Percentiles rank a stretch among this genome's conserved stretches.
Evolutionary conservation across 2,888 invertebrate genomes (phyloP).

Genomic region (Allacma fusca): DNA sequence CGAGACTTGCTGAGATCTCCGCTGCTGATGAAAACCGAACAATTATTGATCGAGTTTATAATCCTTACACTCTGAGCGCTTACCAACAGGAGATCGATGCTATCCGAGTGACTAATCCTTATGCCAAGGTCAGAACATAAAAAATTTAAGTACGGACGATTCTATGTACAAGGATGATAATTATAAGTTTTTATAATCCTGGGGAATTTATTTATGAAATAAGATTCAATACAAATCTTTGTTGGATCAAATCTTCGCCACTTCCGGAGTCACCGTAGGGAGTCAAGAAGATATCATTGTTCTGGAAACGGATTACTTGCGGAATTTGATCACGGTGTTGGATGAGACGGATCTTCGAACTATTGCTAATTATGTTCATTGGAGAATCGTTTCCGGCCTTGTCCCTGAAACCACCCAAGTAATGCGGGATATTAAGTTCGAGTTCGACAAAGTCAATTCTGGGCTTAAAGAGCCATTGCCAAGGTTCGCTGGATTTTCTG

Average conservation of each 20-base stretch:
- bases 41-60: conserved; percentile 55
- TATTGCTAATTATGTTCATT: conserved; percentile 54
- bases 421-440: conserved; percentile 59
- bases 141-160: too few species aligned
- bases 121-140: conserved; percentile 64
- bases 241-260: conserved; percentile 46
- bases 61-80: conserved; percentile 47
- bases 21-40: conserved; percentile 54
- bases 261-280: conserved; percentile 47
- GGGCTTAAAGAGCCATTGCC: conserved; percentile 53
- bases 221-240: conserved; percentile 22
- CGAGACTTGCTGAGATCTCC: conserved; percentile 50
- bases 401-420: conserved; percentile 53
- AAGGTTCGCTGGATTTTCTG: conserved; percentile 25
- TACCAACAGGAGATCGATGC: conserved; percentile 52
- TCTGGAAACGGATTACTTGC: conserved; percentile 48
- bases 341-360: conserved; percentile 21
- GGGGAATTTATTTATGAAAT: not conserved
- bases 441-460: conserved; percentile 54
- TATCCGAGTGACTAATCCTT: conserved; percentile 48
- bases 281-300: conserved; percentile 49
- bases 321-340: conserved; percentile 43
- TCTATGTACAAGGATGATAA: too few species aligned
- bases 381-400: conserved; percentile 53
- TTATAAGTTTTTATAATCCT: too few species aligned